Evolutionary conservation across 2,113 vertebrate species (phyloP).

Genomic region (Oncorhynchus gorbuscha): DNA sequence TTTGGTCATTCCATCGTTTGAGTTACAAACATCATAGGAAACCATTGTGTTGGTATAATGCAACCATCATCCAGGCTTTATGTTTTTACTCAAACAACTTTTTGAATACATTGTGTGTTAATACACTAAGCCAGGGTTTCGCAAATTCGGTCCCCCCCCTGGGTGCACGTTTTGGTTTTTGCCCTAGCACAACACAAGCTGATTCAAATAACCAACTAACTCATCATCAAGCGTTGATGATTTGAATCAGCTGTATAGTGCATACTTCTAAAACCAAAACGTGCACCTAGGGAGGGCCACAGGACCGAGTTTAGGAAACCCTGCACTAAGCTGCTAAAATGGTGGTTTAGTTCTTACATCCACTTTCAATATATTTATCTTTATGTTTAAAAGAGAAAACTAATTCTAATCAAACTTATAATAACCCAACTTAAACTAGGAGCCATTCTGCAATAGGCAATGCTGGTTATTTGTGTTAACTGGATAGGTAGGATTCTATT

Average conservation of each 20-base stretch:
- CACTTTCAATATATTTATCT: not conserved
- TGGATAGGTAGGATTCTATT: too few species aligned
- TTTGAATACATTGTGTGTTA: conserved; percentile 25
- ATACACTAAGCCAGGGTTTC: not conserved
- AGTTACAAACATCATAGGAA: not conserved
- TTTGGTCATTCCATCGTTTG: not conserved
- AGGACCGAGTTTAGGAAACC: too few species aligned
- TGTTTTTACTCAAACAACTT: not conserved
- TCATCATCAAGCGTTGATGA: too few species aligned
- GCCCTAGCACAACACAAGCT: too few species aligned
- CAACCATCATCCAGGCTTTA: not conserved
- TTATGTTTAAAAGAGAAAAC: not conserved
- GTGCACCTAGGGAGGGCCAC: too few species aligned
- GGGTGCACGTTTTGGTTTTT: too few species aligned
- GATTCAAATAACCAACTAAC: too few species aligned
- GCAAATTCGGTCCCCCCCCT: too few species aligned
- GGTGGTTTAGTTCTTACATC: not conserved
- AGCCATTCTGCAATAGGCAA: not conserved
- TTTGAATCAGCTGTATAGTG: too few species aligned
- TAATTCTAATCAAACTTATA: not conserved
- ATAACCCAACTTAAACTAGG: too few species aligned
- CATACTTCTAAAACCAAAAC: too few species aligned
- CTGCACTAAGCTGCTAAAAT: not conserved
- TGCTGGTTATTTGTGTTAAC: not conserved
- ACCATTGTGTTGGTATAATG: not conserved